Conservation (phyloP, 1,140 invertebrate species). For the Drosophila biarmipes region DNA sequence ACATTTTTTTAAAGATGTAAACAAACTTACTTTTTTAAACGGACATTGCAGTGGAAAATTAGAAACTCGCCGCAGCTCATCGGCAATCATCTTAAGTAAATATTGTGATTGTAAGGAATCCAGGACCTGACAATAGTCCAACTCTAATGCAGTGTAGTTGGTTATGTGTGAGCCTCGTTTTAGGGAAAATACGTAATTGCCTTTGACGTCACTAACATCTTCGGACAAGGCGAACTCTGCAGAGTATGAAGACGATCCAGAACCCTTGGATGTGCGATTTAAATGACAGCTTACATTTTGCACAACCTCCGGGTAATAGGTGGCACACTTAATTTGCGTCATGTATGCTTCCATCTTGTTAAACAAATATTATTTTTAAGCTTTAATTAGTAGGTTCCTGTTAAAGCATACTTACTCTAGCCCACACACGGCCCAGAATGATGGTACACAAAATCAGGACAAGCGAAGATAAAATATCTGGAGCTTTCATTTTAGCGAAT, state of each 20-base stretch:
- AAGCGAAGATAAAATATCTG: not conserved
- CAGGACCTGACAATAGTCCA: conserved; percentile 35
- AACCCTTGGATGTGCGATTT: not conserved
- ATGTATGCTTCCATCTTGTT: conserved; percentile 24
- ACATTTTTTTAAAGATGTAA: too few species aligned
- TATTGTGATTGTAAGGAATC: conserved; percentile 5
- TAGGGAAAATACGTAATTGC: conserved; percentile 14
- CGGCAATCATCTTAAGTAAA: conserved; percentile 20
- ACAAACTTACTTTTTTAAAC: conserved; percentile 35
- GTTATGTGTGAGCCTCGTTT: not conserved
- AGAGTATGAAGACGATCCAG: conserved; percentile 9
- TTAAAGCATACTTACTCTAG: conserved; percentile 9
- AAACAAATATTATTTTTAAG: too few species aligned
- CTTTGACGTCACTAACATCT: conserved; percentile 16
- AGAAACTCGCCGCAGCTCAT: conserved; percentile 11
- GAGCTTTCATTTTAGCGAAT: conserved; percentile 6
- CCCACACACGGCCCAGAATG: not conserved
- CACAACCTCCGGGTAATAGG: conserved; percentile 12
- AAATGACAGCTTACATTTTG: conserved; percentile 15
- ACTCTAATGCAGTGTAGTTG: conserved; percentile 28
- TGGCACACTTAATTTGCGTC: conserved; percentile 20
- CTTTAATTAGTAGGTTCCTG: not conserved
- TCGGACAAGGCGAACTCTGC: conserved; percentile 7
- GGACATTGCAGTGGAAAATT: conserved; percentile 47
- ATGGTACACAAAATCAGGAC: not conserved